Evolutionary conservation across 2,888 invertebrate genomes (phyloP).

Genomic region (Rhingia campestris): DNA sequence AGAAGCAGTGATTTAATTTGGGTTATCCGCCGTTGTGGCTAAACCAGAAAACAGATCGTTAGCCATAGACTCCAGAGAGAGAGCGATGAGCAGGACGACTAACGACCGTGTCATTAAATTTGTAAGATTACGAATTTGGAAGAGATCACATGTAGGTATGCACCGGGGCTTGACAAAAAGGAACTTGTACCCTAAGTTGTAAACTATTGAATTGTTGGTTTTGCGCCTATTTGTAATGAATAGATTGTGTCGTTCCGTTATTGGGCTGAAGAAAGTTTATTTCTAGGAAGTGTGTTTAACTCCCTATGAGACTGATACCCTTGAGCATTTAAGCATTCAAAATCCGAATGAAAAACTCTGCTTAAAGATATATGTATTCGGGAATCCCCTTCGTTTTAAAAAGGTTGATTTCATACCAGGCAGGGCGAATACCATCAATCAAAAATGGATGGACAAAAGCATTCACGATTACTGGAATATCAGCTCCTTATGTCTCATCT

Average conservation of each 20-base stretch:
- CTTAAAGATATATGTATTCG: too few species aligned
- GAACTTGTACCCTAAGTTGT: background rate
- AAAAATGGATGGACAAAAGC: too few species aligned
- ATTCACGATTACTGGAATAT: too few species aligned
- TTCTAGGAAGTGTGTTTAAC: too few species aligned
- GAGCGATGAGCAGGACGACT: slow-evolving; percentile 6
- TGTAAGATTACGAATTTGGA: slow-evolving; percentile 46
- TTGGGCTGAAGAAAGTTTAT: background rate
- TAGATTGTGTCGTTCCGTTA: background rate
- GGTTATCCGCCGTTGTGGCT: slow-evolving; percentile 35
- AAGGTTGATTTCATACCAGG: too few species aligned
- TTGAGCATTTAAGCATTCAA: too few species aligned
- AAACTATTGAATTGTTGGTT: slow-evolving; percentile 5
- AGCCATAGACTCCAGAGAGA: slow-evolving; percentile 32
- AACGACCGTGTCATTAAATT: slow-evolving; percentile 58
- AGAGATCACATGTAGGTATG: background rate
- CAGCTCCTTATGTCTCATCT: too few species aligned
- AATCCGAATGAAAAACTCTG: too few species aligned
- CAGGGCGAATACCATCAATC: too few species aligned
- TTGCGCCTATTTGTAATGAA: background rate
- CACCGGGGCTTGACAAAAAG: background rate
- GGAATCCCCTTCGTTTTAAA: too few species aligned
- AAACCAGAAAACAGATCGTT: slow-evolving; percentile 40
- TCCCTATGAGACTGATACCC: too few species aligned
- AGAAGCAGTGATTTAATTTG: slow-evolving; percentile 62